Percentiles rank a stretch among this genome's conserved stretches.
Evolutionary conservation across 2,797 vertebrate species (phyloP).

Genomic region (Pipistrellus pygmaeus): DNA sequence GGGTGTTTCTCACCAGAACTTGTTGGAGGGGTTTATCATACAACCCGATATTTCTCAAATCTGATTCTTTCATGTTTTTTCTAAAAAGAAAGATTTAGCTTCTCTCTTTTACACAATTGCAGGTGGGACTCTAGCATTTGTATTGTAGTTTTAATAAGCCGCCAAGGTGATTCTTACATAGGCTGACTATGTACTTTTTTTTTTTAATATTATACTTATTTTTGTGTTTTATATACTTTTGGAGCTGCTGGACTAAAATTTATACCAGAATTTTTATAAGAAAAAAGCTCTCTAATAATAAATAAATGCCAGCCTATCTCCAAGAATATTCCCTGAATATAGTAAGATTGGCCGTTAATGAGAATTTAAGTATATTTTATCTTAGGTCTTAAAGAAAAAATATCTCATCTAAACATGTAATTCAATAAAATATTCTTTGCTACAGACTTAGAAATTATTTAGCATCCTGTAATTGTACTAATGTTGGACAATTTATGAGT

Average conservation of each 20-base stretch:
- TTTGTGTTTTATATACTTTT: background rate
- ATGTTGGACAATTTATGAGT: background rate
- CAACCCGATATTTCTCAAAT: background rate
- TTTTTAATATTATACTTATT: background rate
- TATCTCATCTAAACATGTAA: conserved; percentile 36
- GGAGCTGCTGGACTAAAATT: background rate
- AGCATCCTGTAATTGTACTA: background rate
- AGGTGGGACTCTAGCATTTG: background rate
- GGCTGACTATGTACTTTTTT: background rate
- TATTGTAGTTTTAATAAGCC: conserved; percentile 1
- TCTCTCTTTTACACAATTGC: background rate
- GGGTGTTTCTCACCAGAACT: background rate
- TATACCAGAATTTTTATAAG: background rate
- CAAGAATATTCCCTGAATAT: background rate
- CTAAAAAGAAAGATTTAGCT: background rate
- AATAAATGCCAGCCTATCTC: background rate
- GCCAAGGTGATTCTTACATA: background rate
- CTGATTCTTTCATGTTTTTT: background rate
- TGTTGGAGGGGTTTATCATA: background rate
- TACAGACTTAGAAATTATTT: conserved; percentile 40
- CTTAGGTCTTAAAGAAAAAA: conserved; percentile 21
- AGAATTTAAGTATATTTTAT: background rate
- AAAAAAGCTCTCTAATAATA: background rate
- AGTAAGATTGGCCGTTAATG: background rate
- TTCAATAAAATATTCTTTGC: background rate